Base-by-base conservation (phyloP, 2,113 vertebrate species). In the Pleuronectes platessa region DNA sequence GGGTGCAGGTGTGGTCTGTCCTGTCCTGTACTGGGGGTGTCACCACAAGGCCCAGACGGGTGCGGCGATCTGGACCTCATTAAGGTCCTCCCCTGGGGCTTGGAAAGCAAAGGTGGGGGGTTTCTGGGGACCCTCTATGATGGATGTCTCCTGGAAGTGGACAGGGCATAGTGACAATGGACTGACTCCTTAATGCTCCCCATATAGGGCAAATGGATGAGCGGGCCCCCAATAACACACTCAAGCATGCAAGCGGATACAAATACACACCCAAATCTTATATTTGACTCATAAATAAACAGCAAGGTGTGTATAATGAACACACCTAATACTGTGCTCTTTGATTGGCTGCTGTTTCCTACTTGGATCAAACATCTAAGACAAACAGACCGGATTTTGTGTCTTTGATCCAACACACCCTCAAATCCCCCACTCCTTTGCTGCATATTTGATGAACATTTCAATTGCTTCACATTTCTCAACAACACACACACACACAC, bases 121-220 rank as follows among this genome's bases (percentile, higher is more conserved):
- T 59, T 59, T 81, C 65, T 31, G 72, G 71, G 83, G 85, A 76
- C 84, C 80, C 83, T 83, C 59, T 69, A 86, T 95, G 94, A 95
- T 94, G 90, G 92, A 95, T 95, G 92, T 93, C 87, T 93, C 85
- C 87, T 90, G 91, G 89, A 95, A 94, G 89, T 93, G 92, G 92
- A 93, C 91, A 90, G 90, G 89, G 93, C 93, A 91, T 79, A 72
- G 79, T 82, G 84, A 93, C 92, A 94, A 95, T 91, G 86, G 91
- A 86, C 81, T 61, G 73, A 84, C 73, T 85, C 86, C 78, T 90
- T 93, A 93, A 95, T 93, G 87, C 84, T 87, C 79, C 82, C 71
- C 81, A 87, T 88, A 73, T 73, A 81, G 83, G 71, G 76, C 81
- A 89, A 93, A 90, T 81, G 88, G 87, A 88, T 91, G 90, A 89